A percentile compares a stretch with the other conserved stretches of the same genome.
phyloP scores from a whole-genome alignment of 2,113 vertebrate genomes.

The Octodon degus region DNA sequence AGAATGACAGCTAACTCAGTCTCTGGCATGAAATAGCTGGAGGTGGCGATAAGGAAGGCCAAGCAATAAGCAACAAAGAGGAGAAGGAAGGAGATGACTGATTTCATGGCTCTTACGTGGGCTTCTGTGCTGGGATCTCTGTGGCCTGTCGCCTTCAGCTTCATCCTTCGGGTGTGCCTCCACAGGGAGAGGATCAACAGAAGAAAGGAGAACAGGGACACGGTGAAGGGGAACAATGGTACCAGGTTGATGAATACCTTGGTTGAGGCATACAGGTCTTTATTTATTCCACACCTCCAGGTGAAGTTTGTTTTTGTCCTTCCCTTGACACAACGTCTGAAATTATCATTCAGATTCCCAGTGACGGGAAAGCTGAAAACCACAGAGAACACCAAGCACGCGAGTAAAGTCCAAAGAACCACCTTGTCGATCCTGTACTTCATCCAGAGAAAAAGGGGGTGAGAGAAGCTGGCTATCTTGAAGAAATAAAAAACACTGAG shows the following conservation, averaged over 20 bases:
- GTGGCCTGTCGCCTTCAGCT: background rate
- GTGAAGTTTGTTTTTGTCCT: constrained; percentile 48
- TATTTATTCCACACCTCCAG: background rate
- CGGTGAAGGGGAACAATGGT: constrained; percentile 49
- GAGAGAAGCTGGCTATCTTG: constrained; percentile 77
- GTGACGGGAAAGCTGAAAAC: constrained; percentile 49
- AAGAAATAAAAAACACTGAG: constrained; percentile 80
- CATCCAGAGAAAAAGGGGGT: constrained; percentile 76
- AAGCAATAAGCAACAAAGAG: constrained; percentile 62
- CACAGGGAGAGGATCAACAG: constrained; percentile 70
- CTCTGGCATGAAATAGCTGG: constrained; percentile 69
- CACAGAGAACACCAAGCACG: background rate
- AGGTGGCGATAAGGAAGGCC: constrained; percentile 63
- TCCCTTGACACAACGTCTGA: constrained; percentile 7
- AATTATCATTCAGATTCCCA: constrained; percentile 56
- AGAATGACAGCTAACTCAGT: constrained; percentile 64
- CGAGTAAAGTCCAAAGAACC: constrained; percentile 52
- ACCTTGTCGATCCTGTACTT: constrained; percentile 72
- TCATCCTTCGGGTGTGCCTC: constrained; percentile 71
- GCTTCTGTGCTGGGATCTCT: constrained; percentile 57
- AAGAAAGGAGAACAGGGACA: constrained; percentile 50
- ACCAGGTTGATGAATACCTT: constrained; percentile 38
- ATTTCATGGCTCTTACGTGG: constrained; percentile 59
- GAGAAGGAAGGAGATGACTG: constrained; percentile 72
- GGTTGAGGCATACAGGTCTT: background rate